phyloP scores from a whole-genome alignment of 1,140 invertebrate species.

The Megalopta genalis region DNA sequence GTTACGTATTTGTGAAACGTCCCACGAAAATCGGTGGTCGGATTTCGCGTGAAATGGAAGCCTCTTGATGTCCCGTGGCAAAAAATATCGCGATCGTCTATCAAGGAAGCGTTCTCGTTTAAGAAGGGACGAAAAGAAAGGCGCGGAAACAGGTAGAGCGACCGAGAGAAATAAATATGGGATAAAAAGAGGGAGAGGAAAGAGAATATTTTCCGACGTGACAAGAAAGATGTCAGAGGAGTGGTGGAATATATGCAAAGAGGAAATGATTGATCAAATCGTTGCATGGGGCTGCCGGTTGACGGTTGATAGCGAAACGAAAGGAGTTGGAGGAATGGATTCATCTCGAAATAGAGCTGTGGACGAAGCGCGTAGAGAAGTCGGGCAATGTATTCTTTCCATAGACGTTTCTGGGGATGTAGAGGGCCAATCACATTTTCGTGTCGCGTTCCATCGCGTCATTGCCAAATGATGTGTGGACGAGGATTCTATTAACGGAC shows the following conservation, averaged over 20 bases:
- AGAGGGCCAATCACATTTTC: too few relatives aligned
- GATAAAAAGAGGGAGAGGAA: neutral
- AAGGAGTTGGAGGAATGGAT: neutral
- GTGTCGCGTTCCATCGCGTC: too few relatives aligned
- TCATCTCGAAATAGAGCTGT: too few relatives aligned
- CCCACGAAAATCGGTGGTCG: neutral
- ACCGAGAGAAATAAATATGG: neutral
- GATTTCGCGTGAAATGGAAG: neutral
- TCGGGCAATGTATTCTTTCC: too few relatives aligned
- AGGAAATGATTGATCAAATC: constrained; percentile 5
- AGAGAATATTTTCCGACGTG: neutral
- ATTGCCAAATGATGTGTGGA: too few relatives aligned
- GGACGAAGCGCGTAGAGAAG: too few relatives aligned
- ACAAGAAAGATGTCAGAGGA: neutral
- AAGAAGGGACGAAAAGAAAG: neutral
- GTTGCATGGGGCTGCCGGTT: too few relatives aligned
- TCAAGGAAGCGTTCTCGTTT: neutral
- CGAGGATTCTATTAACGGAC: too few relatives aligned
- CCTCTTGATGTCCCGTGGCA: neutral
- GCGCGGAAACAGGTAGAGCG: too few relatives aligned
- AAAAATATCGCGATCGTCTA: neutral
- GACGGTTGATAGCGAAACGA: neutral
- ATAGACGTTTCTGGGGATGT: too few relatives aligned
- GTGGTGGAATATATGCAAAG: neutral
- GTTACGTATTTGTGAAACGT: too few relatives aligned